A percentile compares a stretch with the other conserved stretches of the same genome.
Conservation (phyloP, 2,888 invertebrate genomes). For the Muschampia plurimacula region DNA sequence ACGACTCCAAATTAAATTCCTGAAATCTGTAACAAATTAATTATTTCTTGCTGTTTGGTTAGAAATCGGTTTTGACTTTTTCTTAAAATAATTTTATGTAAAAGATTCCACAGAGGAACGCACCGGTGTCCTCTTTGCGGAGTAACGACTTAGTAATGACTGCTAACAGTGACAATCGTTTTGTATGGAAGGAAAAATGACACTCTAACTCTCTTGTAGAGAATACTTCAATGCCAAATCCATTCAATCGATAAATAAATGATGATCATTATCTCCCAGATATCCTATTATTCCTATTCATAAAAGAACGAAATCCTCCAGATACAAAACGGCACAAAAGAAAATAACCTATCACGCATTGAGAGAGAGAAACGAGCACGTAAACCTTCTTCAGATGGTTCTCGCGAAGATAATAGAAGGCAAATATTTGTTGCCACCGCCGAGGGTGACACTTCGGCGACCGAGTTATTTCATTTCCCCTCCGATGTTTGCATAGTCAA, state of each 20-base stretch:
- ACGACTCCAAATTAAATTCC: no score
- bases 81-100: no score
- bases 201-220: no score
- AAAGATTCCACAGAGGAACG: no score
- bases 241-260: background rate
- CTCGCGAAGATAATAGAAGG: slow-evolving; percentile 67
- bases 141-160: no score
- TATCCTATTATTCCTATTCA: background rate
- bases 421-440: slow-evolving; percentile 63
- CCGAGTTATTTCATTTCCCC: slow-evolving; percentile 72
- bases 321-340: slow-evolving; percentile 2
- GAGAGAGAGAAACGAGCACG: slow-evolving; percentile 18
- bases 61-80: no score
- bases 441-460: slow-evolving; percentile 49
- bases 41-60: no score
- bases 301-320: background rate
- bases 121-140: no score
- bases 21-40: no score
- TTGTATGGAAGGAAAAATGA: no score
- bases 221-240: no score
- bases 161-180: no score
- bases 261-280: background rate
- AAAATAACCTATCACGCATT: slow-evolving; percentile 22
- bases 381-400: slow-evolving; percentile 43
- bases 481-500: slow-evolving; percentile 71